phyloP scores from a whole-genome alignment of 2,113 vertebrate species.

The Leucoraja erinaceus region DNA sequence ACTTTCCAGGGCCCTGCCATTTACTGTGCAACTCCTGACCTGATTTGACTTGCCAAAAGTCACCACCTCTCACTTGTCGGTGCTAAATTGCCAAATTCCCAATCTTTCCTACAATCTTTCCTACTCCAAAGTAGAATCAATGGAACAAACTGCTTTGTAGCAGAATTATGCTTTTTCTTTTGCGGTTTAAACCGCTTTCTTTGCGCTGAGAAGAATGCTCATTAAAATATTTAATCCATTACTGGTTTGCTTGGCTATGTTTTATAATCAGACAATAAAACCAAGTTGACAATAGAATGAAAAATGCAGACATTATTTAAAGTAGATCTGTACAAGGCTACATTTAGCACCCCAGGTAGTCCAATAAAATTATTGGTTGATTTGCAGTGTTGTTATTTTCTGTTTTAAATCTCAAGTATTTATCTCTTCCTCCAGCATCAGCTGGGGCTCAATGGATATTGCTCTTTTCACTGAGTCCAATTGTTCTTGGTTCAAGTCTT shows the following conservation, averaged over 20 bases:
- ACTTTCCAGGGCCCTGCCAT: no score
- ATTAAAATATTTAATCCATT: neutral
- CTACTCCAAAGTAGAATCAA: neutral
- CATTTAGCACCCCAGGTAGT: conserved; percentile 13
- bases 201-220: neutral
- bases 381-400: conserved; percentile 13
- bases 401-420: neutral
- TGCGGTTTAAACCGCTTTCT: neutral
- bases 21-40: no score
- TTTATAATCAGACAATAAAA: conserved; percentile 30
- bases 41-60: no score
- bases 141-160: neutral
- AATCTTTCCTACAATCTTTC: neutral
- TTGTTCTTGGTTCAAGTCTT: no score
- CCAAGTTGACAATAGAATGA: neutral
- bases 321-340: neutral
- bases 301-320: conserved; percentile 24
- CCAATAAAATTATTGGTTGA: conserved; percentile 12
- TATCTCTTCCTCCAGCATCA: neutral
- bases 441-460: no score
- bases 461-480: no score
- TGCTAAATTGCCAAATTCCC: no score
- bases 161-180: neutral
- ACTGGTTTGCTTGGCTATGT: neutral
- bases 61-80: no score